Evolutionary conservation across 2,113 vertebrate species (phyloP).

Genomic region (Engystomops pustulosus): DNA sequence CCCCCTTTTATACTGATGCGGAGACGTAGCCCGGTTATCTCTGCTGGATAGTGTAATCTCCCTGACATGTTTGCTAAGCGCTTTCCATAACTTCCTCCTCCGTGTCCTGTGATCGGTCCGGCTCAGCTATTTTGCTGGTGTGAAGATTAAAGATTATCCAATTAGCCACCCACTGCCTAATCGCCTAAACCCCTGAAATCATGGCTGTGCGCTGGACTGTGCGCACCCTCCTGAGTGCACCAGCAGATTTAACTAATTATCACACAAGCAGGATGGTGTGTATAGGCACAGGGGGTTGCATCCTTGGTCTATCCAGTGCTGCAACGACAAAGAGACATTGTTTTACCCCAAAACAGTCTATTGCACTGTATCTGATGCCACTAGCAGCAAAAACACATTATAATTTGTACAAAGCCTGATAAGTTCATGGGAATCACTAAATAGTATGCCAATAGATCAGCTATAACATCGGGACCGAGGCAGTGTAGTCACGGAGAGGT

Average conservation of each 20-base stretch:
- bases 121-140: constrained; percentile 71
- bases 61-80: constrained; percentile 81
- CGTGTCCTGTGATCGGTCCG: constrained; percentile 68
- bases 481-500: too few species aligned
- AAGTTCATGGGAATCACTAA: too few species aligned
- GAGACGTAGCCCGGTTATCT: constrained; percentile 28
- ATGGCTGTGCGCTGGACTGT: constrained; percentile 74
- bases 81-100: constrained; percentile 79
- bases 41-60: constrained; percentile 70
- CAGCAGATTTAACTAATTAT: constrained; percentile 86
- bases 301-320: constrained; percentile 69
- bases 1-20: neutral
- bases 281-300: constrained; percentile 71
- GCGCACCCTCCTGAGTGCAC: constrained; percentile 69
- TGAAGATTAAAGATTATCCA: constrained; percentile 92
- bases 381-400: too few species aligned
- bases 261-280: constrained; percentile 72
- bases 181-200: constrained; percentile 77
- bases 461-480: too few species aligned
- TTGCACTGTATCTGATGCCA: too few species aligned
- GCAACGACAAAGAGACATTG: constrained; percentile 73
- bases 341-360: constrained; percentile 71
- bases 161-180: constrained; percentile 88
- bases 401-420: neutral
- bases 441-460: too few species aligned